Conservation (phyloP, 1,140 invertebrate genomes). For the Leptonema lineaticorne region DNA sequence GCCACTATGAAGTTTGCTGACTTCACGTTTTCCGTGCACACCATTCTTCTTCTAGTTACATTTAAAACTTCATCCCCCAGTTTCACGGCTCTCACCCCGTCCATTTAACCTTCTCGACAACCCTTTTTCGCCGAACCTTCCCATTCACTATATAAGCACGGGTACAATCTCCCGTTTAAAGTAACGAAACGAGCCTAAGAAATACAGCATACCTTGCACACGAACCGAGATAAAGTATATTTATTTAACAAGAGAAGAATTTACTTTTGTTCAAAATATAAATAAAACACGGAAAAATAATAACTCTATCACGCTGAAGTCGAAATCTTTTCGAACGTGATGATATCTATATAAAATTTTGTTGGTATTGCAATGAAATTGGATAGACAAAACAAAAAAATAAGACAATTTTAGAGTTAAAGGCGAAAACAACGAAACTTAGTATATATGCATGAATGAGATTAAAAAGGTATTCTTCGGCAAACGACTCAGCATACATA, state of each 20-base stretch:
- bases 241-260: slow-evolving; percentile 40
- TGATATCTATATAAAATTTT: too few relatives aligned
- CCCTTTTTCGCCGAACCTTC: neutral
- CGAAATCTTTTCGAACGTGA: too few relatives aligned
- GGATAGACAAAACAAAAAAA: too few relatives aligned
- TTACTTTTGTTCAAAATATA: slow-evolving; percentile 37
- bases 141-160: neutral
- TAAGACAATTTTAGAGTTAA: too few relatives aligned
- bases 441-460: neutral
- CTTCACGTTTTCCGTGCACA: slow-evolving; percentile 17
- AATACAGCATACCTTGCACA: slow-evolving; percentile 12
- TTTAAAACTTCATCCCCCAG: slow-evolving; percentile 38
- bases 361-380: too few relatives aligned
- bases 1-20: slow-evolving; percentile 28
- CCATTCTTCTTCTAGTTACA: slow-evolving; percentile 28
- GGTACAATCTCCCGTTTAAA: slow-evolving; percentile 15
- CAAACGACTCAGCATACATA: slow-evolving; percentile 9
- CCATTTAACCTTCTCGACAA: neutral
- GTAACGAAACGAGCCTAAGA: slow-evolving; percentile 12
- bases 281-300: slow-evolving; percentile 40
- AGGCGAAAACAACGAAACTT: too few relatives aligned
- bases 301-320: slow-evolving; percentile 22
- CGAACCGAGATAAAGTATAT: slow-evolving; percentile 41
- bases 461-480: neutral
- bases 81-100: neutral